A percentile compares a stretch with the other conserved stretches of the same genome.
These are phyloP conservation scores for Mongoloraphidia duomilia DNA, from an alignment of 2,888 invertebrate genomes.

Conservation along the genomic window DNA sequence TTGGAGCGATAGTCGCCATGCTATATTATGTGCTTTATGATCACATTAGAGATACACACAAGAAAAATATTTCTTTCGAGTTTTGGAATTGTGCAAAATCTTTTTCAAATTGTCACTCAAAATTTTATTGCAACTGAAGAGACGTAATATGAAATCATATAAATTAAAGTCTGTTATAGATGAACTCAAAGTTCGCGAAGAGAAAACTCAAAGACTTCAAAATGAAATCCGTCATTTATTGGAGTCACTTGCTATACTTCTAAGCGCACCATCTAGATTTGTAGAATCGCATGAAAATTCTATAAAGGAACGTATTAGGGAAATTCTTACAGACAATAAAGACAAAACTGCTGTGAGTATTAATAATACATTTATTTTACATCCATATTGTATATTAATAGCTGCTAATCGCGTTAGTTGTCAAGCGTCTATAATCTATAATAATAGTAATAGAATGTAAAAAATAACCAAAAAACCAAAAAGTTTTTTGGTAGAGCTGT, in stretches of 20 bases:
- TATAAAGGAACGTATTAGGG: slow-evolving; percentile 65
- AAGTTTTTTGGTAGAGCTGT: too few species aligned
- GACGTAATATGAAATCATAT: slow-evolving; percentile 6
- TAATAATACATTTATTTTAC: too few species aligned
- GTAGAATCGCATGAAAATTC: slow-evolving; percentile 65
- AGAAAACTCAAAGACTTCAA: slow-evolving; percentile 50
- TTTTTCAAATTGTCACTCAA: background rate
- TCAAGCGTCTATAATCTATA: too few species aligned
- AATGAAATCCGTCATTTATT: slow-evolving; percentile 52
- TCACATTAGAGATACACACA: too few species aligned
- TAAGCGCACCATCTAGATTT: slow-evolving; percentile 55
- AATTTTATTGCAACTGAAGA: slow-evolving; percentile 3
- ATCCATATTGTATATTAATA: too few species aligned
- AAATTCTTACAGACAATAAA: slow-evolving; percentile 62
- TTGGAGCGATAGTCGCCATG: too few species aligned
- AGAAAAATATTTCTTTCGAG: too few species aligned
- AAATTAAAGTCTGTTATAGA: slow-evolving; percentile 30
- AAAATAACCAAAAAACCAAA: too few species aligned
- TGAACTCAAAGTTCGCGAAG: slow-evolving; percentile 52
- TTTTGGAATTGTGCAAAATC: too few species aligned
- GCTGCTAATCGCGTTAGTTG: too few species aligned
- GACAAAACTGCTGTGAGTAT: slow-evolving; percentile 54
- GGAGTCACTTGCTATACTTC: slow-evolving; percentile 54
- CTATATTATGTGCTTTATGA: too few species aligned
- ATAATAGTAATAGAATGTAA: too few species aligned